Evolutionary conservation across 2,113 vertebrate genomes (phyloP), one percentile per base, ranked within the genome.

Genomic region (Nannobrachium achirus): DNA sequence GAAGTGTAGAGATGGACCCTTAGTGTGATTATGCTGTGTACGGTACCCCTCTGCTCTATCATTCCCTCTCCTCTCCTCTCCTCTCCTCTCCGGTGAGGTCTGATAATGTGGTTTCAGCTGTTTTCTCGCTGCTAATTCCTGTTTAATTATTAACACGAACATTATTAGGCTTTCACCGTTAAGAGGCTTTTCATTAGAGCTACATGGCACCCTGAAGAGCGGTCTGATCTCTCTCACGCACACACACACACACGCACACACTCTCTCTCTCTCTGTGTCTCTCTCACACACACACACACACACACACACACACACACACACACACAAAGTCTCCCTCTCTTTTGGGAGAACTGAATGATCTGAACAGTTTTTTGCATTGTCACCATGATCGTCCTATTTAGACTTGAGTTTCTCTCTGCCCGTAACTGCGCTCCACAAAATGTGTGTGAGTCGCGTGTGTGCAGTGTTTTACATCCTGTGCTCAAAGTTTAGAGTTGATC

Each of bases 111-210:
- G 89, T 89, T 94, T 95, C 93, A 94, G 93, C 93, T 93, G 77
- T 94, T 95, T 89, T 87, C 87, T 90, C 91, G 80, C 70, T 42
- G 74, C 90, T 84, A 95, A 94, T 93, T 87, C 91, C 92, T 83
- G 90, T 93, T 96, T 94, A 96, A 96, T 95, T 94, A 96, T 96
- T 96, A 95, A 96, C 91, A 92, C 89, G 68, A 77, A 84, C 93
- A 95, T 96, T 95, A 95, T 95, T 95, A 95, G 93, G 78, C 90
- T 93, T 94, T 95, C 91, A 91, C 82, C 93, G 81, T 91, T 92
- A 95, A 94, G 89, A 92, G 90, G 86, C 87, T 91, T 95, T 92
- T 91, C 87, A 89, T 89, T 90, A 85, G 71, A 78, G 71, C 64
- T 15, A 50, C 57, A 84, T 60, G 46, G 68, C 69, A 73, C 79